Evolutionary conservation across 2,888 invertebrate species (phyloP), one percentile per base, ranked within the genome.

Genomic region (Siphonodentalium dalli): DNA sequence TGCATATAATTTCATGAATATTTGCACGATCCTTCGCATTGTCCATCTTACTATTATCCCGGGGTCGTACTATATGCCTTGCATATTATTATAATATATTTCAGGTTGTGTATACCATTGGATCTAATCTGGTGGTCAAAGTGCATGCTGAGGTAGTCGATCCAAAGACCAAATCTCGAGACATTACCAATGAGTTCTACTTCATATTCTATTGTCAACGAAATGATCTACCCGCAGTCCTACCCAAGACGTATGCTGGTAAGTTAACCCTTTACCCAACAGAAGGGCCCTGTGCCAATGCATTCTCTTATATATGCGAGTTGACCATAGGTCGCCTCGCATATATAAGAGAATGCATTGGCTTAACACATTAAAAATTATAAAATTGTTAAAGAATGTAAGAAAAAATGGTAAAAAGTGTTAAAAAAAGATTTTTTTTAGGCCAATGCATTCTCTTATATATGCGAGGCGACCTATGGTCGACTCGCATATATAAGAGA

Each of bases 151-250:
- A 89, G 76, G 87, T 88, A 21, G 84, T 85, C 47, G 84, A 89
- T 72, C 84, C 88, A 0, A 74, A 80, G 29, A 85, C 85, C 0
- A 86, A 86, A 7, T 78, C 81, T 42, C 84, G 84, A 58, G 83
- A 85, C 24, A 87, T 89, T 4, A 88, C 90, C 2, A 90, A 90
- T 79, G 85, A 87, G n/a, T 89, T 91, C 71, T 87, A 90, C 71
- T 89, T 88, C 70, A 89, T 89, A 0, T 89, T 87, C 72, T 83
- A 85, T 56, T 82, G 85, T 0, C 45, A 55, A 35, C 79, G 83
- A 0, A 68, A 81, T 2, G 56, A 71, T 29, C 65, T 74, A n/a
- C 85, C 84, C 1, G 78, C 83, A 61, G 85, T 89, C 26, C 75
- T 88, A 52, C 89, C 90, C 4, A 83, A 85, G 51, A 86, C 88